Evolutionary conservation across 1,140 invertebrate genomes (phyloP), one percentile per base, ranked within the genome.

Genomic region (Oscheius sp.): DNA sequence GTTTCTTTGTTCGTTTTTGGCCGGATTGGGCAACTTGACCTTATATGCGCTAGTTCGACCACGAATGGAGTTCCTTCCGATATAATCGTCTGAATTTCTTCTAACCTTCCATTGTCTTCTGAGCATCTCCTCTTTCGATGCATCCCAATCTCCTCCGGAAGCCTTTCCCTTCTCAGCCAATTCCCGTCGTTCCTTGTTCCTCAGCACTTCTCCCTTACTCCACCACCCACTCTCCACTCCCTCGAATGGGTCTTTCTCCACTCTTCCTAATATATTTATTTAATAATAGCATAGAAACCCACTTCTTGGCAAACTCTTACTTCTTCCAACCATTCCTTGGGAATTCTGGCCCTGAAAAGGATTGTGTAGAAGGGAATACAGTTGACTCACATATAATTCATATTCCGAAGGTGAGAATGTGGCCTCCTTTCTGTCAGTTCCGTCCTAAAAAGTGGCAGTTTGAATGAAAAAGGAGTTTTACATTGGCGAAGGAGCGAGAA

Each of bases 191-290:
- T 64, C 69, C 61, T 45, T 71, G 52, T 71, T 71, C n/a, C 69
- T 62, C 26, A 61, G 58, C 26, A 71, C 69, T 20, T 71, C 69
- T 62, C 69, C 69, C 52, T 71, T 71, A 38, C 69, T 71, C 69
- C 69, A 71, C 69, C 69, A 71, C 4, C 69, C 69, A 36, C 38
- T 46, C n/a, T 71, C 69, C 28, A 71, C 59, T 34, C 69, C 69
- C 13, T 63, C 69, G 23, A 71, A 71, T n/a, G 69, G 69, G 42
- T 71, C 59, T 35, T 38, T 71, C 29, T 71, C 69, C 23, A 71
- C 52, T 46, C 7, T 23, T 7, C 23, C 7, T 13, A 7, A 4
- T 13, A 23, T 20, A 55, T 20, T 13, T 4, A 55, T 55, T 26
- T 4, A 23, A 13, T 55, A 23, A 55, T 23, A 23, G 23, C 15